Evolutionary conservation across 2,888 invertebrate genomes (phyloP), one percentile per base, ranked within the genome.

Genomic region (Pomacea canaliculata): DNA sequence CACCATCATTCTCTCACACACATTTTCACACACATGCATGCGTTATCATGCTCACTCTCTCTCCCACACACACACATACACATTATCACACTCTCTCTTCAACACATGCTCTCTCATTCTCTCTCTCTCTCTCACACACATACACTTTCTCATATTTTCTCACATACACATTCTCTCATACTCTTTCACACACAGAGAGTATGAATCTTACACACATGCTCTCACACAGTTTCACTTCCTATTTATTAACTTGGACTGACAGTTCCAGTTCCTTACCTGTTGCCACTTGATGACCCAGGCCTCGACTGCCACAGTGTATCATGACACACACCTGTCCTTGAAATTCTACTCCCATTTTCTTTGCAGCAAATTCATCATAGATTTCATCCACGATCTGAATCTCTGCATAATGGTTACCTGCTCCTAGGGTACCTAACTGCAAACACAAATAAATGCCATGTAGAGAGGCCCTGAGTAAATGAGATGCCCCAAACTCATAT

Each of bases 351-450:
- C 99, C 99, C 99, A 99, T 99, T 92, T 98, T 99, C 76, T 94
- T 94, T 70, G 99, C 99, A 79, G 97, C 97, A 94, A 95, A 97
- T 92, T 97, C 96, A 89, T 99, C 97, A 91, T 93, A 99, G 83
- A 99, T 99, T 92, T 99, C 98, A 89, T 99, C 99, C 1, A 99
- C 98, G 0, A 99, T 93, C 95, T 99, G 99, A 86, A 99, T 99
- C 93, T 99, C 99, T 12, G 98, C 97, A 92, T 99, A 99, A 91
- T 99, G 99, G 91, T 99, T 99, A 19, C 99, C 99, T 78, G 99
- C 98, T 71, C 98, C 98, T 16, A 91, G 82, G 10, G 99, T 99
- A 78, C 99, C 99, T 78, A 99, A 92, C 94, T 96, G 19, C 63
- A 68, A 68, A 68, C 9, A 68, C 37, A 37, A 48, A 48, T 27